phyloP scores from a whole-genome alignment of 2,888 invertebrate genomes.

The Cepaea hortensis region DNA sequence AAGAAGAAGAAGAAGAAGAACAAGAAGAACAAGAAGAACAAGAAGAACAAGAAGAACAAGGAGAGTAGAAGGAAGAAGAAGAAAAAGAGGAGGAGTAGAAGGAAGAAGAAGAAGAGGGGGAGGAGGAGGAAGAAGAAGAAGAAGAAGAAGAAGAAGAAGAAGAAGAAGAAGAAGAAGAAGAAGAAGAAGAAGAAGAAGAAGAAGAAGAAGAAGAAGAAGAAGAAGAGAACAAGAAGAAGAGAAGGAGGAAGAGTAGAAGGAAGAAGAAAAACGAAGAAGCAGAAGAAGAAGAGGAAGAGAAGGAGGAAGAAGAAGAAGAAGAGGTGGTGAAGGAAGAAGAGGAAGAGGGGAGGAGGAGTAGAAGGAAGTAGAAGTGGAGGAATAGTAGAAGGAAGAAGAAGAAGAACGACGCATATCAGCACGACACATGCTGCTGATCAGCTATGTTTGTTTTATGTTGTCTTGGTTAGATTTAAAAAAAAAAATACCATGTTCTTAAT shows the following conservation, averaged over 20 bases:
- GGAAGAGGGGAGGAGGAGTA: too few relatives aligned
- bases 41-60: not conserved
- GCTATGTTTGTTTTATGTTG: too few relatives aligned
- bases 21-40: not conserved
- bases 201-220: not conserved
- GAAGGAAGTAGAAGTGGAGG: too few relatives aligned
- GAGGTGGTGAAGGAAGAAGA: not conserved
- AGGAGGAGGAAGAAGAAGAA: not conserved
- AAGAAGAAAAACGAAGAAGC: not conserved
- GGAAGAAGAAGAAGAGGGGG: not conserved
- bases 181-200: not conserved
- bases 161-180: not conserved
- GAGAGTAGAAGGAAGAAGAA: not conserved
- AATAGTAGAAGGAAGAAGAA: too few relatives aligned
- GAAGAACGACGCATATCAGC: not conserved
- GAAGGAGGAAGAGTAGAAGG: not conserved
- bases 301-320: not conserved
- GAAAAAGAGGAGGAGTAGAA: not conserved
- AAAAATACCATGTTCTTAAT: too few relatives aligned
- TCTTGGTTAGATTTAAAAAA: too few relatives aligned
- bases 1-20: too few relatives aligned
- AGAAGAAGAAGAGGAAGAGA: not conserved
- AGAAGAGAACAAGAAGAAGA: not conserved
- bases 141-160: not conserved
- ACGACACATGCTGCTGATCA: too few relatives aligned